These are phyloP conservation scores for Papilio machaon DNA, from an alignment of 1,140 invertebrate species.

Conservation along the genomic window DNA sequence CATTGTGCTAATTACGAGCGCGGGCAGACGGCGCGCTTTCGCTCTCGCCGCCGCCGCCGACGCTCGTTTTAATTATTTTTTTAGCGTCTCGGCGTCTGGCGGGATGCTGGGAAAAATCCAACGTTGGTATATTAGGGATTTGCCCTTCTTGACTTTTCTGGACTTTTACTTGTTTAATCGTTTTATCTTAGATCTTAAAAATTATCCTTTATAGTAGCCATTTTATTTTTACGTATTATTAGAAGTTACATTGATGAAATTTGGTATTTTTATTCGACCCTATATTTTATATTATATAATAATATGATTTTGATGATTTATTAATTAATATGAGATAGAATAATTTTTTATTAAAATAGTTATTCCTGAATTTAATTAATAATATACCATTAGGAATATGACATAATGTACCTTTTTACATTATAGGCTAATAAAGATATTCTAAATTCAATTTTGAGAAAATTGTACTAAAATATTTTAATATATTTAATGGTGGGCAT, in stretches of 20 bases:
- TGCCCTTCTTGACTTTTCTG: conserved; percentile 2
- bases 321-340: too few species aligned
- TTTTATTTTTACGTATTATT: neutral
- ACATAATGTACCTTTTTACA: neutral
- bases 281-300: too few species aligned
- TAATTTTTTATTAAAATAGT: too few species aligned
- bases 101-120: conserved; percentile 71
- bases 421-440: neutral
- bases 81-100: conserved; percentile 80
- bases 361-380: too few species aligned
- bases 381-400: neutral
- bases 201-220: neutral
- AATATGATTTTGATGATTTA: too few species aligned
- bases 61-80: conserved; percentile 81
- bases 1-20: conserved; percentile 81
- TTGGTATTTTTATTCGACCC: neutral
- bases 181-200: too few species aligned
- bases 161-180: too few species aligned
- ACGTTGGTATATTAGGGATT: conserved; percentile 52
- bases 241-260: neutral
- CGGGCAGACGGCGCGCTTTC: conserved; percentile 79
- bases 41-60: conserved; percentile 72
- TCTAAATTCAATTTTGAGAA: neutral
- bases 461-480: neutral
- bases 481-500: conserved; percentile 26